phyloP scores from a whole-genome alignment of 1,140 invertebrate genomes.

The Holotrichia oblita region DNA sequence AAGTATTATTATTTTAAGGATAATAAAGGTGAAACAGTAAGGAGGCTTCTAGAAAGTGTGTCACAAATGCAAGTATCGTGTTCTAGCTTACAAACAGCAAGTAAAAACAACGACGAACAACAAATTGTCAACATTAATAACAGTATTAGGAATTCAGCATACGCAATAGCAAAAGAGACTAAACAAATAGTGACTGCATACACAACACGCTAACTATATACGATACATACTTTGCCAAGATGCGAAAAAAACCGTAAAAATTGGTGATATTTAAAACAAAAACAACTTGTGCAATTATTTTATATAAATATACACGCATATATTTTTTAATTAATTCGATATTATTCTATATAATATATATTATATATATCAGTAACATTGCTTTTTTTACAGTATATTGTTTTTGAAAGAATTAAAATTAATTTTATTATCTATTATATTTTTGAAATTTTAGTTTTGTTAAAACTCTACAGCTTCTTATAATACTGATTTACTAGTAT shows the following conservation, averaged over 20 bases:
- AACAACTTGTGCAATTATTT: conserved; percentile 27
- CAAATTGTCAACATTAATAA: conserved; percentile 71
- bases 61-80: conserved; percentile 78
- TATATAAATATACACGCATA: neutral
- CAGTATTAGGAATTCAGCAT: conserved; percentile 86
- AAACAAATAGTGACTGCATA: conserved; percentile 86
- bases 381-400: conserved; percentile 16
- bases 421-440: conserved; percentile 12
- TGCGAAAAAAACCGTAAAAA: neutral
- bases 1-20: conserved; percentile 59
- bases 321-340: conserved; percentile 4
- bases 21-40: conserved; percentile 70
- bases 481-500: neutral
- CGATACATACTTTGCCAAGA: neutral
- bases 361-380: conserved; percentile 1
- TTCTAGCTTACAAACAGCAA: conserved; percentile 69
- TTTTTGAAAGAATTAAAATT: neutral
- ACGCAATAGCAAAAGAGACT: conserved; percentile 92
- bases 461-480: conserved; percentile 29
- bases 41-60: conserved; percentile 75
- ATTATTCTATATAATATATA: conserved; percentile 7
- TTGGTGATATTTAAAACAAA: conserved; percentile 39
- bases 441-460: conserved; percentile 29
- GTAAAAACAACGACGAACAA: conserved; percentile 65
- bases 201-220: conserved; percentile 51